Evolutionary conservation across 2,113 vertebrate species (phyloP).

Genomic region (Calyptommatus sinebrachiatus): DNA sequence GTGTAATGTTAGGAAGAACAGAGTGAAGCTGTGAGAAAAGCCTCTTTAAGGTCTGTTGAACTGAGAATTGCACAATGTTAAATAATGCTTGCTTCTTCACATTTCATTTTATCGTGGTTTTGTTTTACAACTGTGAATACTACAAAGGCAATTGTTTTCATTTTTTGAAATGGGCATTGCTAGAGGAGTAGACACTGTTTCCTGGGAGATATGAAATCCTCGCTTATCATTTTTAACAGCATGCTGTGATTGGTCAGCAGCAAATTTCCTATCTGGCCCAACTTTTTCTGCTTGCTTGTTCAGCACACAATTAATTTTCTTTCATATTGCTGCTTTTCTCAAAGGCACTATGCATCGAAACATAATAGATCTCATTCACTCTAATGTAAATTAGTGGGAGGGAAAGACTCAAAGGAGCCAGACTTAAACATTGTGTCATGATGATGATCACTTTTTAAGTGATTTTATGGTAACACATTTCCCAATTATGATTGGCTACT

Average conservation of each 20-base stretch:
- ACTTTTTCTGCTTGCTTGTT: neutral
- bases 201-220: neutral
- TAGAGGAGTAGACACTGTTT: neutral
- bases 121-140: neutral
- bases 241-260: neutral
- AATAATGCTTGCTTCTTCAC: neutral
- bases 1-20: neutral
- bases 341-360: neutral
- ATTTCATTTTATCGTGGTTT: neutral
- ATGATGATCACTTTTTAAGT: slow-evolving; percentile 47
- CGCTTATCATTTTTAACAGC: neutral
- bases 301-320: neutral
- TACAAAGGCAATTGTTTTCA: neutral
- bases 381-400: neutral
- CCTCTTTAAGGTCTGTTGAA: neutral
- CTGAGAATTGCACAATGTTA: neutral
- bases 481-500: slow-evolving; percentile 44
- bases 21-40: neutral
- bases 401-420: neutral
- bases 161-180: neutral
- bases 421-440: neutral
- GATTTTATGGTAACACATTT: slow-evolving; percentile 42
- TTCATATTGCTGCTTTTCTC: neutral
- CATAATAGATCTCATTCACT: neutral
- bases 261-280: neutral